Conservation (phyloP, 2,797 vertebrate species). For the Pangasius djambal region DNA sequence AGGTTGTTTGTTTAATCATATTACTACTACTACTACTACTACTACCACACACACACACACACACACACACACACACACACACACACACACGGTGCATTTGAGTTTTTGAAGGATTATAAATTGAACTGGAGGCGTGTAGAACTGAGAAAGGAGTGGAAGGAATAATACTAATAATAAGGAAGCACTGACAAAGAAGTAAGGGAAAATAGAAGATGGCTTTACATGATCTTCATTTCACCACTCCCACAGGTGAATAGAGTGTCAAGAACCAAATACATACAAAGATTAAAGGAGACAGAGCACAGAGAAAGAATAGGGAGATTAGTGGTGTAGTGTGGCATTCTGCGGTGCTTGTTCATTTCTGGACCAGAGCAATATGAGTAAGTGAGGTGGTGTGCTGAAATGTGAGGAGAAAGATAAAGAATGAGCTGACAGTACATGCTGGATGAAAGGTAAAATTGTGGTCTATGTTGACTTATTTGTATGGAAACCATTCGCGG, state of each 20-base stretch:
- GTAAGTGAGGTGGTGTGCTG: not conserved
- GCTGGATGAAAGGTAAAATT: not conserved
- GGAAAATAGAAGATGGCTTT: not conserved
- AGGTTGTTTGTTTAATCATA: not conserved
- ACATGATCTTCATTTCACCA: not conserved
- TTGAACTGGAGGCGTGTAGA: not conserved
- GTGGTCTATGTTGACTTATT: not conserved
- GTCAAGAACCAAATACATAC: slow-evolving; percentile 14
- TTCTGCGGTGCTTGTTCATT: slow-evolving; percentile 7
- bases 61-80: not conserved
- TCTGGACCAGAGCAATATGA: not conserved
- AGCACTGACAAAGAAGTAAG: not conserved
- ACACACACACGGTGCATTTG: not conserved
- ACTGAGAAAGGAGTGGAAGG: not conserved
- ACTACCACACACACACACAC: not conserved
- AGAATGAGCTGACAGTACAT: slow-evolving; percentile 16
- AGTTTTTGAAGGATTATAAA: not conserved
- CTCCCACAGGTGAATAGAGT: not conserved
- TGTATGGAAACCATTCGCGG: not conserved
- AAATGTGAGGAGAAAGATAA: slow-evolving; percentile 14
- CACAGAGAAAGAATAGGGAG: slow-evolving; percentile 12
- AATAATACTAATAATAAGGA: not conserved
- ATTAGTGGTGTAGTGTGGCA: slow-evolving; percentile 35
- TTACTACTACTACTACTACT: not conserved
- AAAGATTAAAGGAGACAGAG: slow-evolving; percentile 5